Percentiles rank a stretch among this genome's conserved stretches.
These are phyloP conservation scores for Pelecanus crispus DNA, from an alignment of 2,113 vertebrate genomes.

Conservation along the genomic window DNA sequence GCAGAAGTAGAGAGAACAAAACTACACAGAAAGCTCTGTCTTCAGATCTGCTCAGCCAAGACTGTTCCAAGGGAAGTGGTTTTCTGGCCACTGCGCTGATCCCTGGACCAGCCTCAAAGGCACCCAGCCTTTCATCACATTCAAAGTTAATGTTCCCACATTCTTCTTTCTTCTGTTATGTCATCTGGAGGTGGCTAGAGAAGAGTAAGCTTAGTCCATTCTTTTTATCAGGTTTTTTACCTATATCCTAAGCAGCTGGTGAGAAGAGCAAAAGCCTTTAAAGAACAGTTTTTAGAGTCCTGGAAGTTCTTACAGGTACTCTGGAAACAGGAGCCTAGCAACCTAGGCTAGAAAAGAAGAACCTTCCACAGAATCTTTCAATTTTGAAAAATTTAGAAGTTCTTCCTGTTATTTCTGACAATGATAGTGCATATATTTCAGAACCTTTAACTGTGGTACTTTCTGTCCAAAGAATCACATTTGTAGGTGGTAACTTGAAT, in stretches of 20 bases:
- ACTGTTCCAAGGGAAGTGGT: neutral
- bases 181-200: neutral
- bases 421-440: fast-evolving
- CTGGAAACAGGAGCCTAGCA: neutral
- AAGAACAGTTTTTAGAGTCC: neutral
- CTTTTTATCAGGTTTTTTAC: neutral
- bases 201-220: neutral
- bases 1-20: neutral
- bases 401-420: neutral
- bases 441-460: neutral
- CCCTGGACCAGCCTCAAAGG: conserved; percentile 4
- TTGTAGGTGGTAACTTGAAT: neutral
- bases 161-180: neutral
- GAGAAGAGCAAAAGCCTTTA: neutral
- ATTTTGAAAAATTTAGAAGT: neutral
- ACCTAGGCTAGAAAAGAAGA: neutral
- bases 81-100: neutral
- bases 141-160: neutral
- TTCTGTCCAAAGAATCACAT: neutral
- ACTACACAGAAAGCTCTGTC: neutral
- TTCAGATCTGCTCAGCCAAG: neutral
- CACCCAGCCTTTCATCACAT: neutral
- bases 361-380: neutral
- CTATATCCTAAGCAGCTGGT: neutral
- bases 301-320: neutral